Percentiles rank a stretch among this genome's conserved stretches.
Conservation (phyloP, 2,888 invertebrate genomes). For the Diabrotica balteata region DNA sequence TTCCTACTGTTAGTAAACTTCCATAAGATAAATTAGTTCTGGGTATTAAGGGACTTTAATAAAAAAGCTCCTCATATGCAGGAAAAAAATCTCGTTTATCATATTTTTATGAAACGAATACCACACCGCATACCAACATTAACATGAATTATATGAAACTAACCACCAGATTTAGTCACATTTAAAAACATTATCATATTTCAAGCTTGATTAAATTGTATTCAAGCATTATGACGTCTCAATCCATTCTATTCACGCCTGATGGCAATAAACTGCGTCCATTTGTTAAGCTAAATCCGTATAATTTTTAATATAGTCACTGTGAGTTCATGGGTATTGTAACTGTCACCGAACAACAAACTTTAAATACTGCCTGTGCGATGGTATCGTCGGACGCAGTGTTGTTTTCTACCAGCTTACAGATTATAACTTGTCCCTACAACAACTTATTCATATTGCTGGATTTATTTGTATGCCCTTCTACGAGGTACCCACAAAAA, state of each 20-base stretch:
- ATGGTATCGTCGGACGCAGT: slow-evolving; percentile 43
- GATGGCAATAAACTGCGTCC: slow-evolving; percentile 40
- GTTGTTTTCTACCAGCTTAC: slow-evolving; percentile 46
- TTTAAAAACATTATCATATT: slow-evolving; percentile 55
- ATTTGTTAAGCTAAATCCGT: slow-evolving; percentile 48
- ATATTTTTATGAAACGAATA: neutral
- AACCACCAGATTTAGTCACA: slow-evolving; percentile 49
- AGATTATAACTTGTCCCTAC: slow-evolving; percentile 49
- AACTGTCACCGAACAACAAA: slow-evolving; percentile 47
- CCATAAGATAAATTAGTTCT: too few species aligned
- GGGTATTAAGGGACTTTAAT: too few species aligned
- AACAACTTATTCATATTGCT: slow-evolving; percentile 46
- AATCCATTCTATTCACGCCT: slow-evolving; percentile 48
- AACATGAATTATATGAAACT: slow-evolving; percentile 45
- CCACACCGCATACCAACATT: slow-evolving; percentile 3
- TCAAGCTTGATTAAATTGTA: slow-evolving; percentile 53
- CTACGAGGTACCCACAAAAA: neutral
- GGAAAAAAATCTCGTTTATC: slow-evolving; percentile 1
- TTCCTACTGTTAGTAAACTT: too few species aligned
- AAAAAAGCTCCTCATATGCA: neutral
- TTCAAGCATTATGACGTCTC: slow-evolving; percentile 48
- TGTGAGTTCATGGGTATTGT: slow-evolving; percentile 48
- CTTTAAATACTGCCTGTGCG: slow-evolving; percentile 45
- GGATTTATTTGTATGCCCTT: slow-evolving; percentile 21
- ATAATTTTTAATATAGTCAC: slow-evolving; percentile 53